Conservation (phyloP, 2,113 vertebrate genomes). For the Cololabis saira region DNA sequence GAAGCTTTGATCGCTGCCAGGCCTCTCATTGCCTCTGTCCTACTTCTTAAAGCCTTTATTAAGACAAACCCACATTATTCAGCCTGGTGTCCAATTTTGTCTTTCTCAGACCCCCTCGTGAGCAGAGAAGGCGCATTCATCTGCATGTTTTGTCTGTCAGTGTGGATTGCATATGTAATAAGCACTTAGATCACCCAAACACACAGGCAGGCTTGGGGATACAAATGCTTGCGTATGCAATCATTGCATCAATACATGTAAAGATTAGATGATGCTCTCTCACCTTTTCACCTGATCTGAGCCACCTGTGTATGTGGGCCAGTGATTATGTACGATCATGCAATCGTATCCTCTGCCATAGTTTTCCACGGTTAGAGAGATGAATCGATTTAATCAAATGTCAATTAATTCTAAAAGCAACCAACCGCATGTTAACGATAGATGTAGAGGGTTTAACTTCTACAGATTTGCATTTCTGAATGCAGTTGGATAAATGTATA, state of each 20-base stretch:
- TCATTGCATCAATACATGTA: constrained; percentile 1
- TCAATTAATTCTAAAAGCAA: neutral
- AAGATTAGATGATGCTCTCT: constrained; percentile 11
- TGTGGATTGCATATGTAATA: constrained; percentile 33
- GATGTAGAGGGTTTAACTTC: neutral
- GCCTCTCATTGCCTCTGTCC: constrained; percentile 63
- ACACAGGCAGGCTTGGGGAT: constrained; percentile 16
- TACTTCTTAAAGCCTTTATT: constrained; percentile 60
- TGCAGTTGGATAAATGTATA: too few relatives aligned
- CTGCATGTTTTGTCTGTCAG: constrained; percentile 38
- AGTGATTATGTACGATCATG: neutral
- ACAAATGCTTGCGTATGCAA: constrained; percentile 13
- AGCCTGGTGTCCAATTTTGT: neutral
- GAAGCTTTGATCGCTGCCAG: constrained; percentile 63
- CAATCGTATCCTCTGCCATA: neutral
- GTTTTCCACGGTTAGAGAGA: neutral
- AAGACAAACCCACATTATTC: constrained; percentile 33
- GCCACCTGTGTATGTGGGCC: constrained; percentile 50
- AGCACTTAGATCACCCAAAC: constrained; percentile 7
- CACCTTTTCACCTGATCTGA: constrained; percentile 35
- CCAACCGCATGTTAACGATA: neutral
- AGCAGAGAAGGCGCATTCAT: constrained; percentile 20
- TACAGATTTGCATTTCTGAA: too few relatives aligned
- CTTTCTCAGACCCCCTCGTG: neutral
- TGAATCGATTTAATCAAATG: neutral